These are phyloP conservation scores for Hydractinia symbiolongicarpus DNA, from an alignment of 30 jellyfish, hydroid and myxozoan genomes.

Conservation along the genomic window DNA sequence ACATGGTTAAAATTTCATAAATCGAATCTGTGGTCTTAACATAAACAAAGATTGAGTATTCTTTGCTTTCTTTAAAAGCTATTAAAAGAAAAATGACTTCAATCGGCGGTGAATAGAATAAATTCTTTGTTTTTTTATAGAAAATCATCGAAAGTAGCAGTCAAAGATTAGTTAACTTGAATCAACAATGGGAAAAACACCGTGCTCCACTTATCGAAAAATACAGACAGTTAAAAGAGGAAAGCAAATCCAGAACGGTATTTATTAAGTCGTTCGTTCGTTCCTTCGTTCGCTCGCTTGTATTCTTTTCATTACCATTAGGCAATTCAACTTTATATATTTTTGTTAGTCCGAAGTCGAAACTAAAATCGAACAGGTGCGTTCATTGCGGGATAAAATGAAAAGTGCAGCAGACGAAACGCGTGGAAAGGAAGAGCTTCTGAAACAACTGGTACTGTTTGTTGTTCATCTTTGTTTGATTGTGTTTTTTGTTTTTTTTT, in stretches of 20 bases:
- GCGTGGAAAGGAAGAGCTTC: constrained; percentile 73
- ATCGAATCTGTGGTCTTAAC: too few species aligned
- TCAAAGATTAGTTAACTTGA: constrained; percentile 65
- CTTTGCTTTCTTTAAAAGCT: too few species aligned
- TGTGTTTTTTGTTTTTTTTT: not conserved
- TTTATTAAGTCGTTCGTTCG: not conserved
- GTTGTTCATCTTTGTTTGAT: not conserved
- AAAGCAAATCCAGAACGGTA: constrained; percentile 74
- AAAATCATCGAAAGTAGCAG: constrained; percentile 82
- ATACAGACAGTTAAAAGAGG: constrained; percentile 69
- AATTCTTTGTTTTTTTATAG: constrained; percentile 26
- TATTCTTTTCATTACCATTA: not conserved
- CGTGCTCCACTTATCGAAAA: constrained; percentile 73
- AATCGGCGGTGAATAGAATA: not conserved
- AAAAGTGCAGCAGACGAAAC: constrained; percentile 77
- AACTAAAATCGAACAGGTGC: constrained; percentile 53
- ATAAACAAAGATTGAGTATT: too few species aligned
- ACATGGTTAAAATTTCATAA: too few species aligned
- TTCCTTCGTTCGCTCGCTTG: not conserved
- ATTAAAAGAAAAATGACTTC: too few species aligned
- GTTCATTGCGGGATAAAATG: constrained; percentile 73
- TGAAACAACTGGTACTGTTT: constrained; percentile 67
- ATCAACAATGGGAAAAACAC: constrained; percentile 94
- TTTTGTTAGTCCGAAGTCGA: constrained; percentile 79
- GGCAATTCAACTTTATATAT: not conserved